phyloP scores from a whole-genome alignment of 2,888 invertebrate species.

The Automeris io region DNA sequence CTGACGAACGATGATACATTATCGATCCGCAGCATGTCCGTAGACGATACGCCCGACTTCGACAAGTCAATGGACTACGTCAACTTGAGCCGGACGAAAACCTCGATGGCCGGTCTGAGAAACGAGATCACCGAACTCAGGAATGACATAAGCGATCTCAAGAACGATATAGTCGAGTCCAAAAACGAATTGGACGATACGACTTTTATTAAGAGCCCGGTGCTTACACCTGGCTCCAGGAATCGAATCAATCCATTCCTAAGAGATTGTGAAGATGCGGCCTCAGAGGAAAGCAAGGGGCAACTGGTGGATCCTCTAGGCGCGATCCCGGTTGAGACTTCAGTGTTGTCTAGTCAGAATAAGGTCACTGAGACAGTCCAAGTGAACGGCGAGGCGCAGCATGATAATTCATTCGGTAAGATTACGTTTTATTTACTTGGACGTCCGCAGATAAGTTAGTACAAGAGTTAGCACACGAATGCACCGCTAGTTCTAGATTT shows the following conservation, averaged over 20 bases:
- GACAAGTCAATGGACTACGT: slow-evolving; percentile 73
- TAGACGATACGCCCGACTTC: slow-evolving; percentile 90
- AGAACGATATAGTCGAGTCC: slow-evolving; percentile 66
- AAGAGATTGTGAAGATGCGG: slow-evolving; percentile 69
- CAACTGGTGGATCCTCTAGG: slow-evolving; percentile 63
- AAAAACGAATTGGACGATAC: slow-evolving; percentile 66
- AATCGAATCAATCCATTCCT: slow-evolving; percentile 79
- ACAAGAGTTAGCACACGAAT: too few species aligned
- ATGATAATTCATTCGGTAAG: slow-evolving; percentile 54
- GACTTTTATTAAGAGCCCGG: slow-evolving; percentile 54
- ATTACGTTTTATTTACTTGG: background rate
- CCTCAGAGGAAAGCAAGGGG: slow-evolving; percentile 24
- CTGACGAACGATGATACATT: slow-evolving; percentile 93
- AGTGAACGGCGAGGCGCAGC: slow-evolving; percentile 48
- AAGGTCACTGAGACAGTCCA: slow-evolving; percentile 37
- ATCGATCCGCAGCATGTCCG: slow-evolving; percentile 92
- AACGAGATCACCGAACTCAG: slow-evolving; percentile 65
- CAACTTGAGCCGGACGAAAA: slow-evolving; percentile 58
- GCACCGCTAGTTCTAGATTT: too few species aligned
- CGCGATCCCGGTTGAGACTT: slow-evolving; percentile 61
- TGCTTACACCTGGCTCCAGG: slow-evolving; percentile 60
- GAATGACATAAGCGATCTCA: slow-evolving; percentile 63
- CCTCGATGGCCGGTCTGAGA: slow-evolving; percentile 57
- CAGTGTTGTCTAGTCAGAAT: slow-evolving; percentile 44
- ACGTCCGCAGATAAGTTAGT: too few species aligned